Conservation (phyloP, 2,113 vertebrate genomes). For the Lipophrys pholis region DNA sequence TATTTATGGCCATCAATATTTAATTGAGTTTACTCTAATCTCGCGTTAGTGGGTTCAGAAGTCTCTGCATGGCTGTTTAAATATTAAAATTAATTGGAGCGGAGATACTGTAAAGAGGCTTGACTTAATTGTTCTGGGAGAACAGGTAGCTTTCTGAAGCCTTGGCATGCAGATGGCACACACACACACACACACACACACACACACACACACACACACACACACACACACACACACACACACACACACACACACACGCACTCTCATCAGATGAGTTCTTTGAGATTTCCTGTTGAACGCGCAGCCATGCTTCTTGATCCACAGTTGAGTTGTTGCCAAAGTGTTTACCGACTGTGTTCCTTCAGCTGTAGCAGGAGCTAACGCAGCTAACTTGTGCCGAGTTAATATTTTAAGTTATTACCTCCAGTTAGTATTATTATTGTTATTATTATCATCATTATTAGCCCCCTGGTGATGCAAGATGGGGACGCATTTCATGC, state of each 20-base stretch:
- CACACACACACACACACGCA: constrained; percentile 19
- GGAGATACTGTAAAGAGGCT: constrained; percentile 82
- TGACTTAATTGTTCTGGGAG: constrained; percentile 78
- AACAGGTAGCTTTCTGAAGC: constrained; percentile 66
- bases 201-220: constrained; percentile 18
- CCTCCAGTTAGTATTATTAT: neutral
- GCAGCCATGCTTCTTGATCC: constrained; percentile 30
- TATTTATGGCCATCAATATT: constrained; percentile 87
- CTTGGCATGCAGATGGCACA: constrained; percentile 18
- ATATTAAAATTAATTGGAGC: constrained; percentile 85
- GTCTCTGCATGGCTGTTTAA: constrained; percentile 82
- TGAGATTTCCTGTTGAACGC: constrained; percentile 45
- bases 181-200: constrained; percentile 25
- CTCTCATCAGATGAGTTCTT: constrained; percentile 37
- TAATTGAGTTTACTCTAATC: constrained; percentile 85
- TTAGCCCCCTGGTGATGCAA: neutral
- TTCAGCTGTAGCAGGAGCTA: constrained; percentile 29
- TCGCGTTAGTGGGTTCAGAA: constrained; percentile 77
- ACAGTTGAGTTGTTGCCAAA: constrained; percentile 21
- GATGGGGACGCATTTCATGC: neutral
- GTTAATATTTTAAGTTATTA: neutral
- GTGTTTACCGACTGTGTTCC: constrained; percentile 26
- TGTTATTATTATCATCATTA: neutral
- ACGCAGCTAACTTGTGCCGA: neutral
- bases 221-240: constrained; percentile 21